Evolutionary conservation across 1,140 invertebrate genomes (phyloP).

Genomic region (Ceratitis capitata): DNA sequence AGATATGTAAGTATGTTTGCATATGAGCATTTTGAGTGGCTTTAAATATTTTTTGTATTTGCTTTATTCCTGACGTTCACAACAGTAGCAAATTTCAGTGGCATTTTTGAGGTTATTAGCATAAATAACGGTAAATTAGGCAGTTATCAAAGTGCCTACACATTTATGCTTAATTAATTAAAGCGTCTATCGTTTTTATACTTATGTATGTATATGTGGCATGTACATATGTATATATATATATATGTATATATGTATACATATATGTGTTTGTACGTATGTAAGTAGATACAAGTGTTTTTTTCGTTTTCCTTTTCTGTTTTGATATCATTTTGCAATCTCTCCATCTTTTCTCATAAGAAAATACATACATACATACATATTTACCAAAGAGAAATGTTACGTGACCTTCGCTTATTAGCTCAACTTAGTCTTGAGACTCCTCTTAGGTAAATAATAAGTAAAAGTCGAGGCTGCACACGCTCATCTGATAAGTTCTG

Average conservation of each 20-base stretch:
- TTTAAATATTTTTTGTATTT: too few relatives aligned
- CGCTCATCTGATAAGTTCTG: neutral
- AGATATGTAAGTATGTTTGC: neutral
- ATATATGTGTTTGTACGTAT: neutral
- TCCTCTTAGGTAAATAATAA: neutral
- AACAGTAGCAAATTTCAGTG: constrained; percentile 24
- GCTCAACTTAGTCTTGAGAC: neutral
- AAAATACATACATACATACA: neutral
- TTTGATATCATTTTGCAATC: neutral
- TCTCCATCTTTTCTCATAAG: neutral
- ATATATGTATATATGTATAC: neutral
- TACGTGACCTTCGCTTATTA: neutral
- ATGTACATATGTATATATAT: neutral
- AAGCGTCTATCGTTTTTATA: neutral
- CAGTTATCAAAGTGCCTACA: neutral
- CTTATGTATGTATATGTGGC: neutral
- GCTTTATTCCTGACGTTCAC: neutral
- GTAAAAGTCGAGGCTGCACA: neutral
- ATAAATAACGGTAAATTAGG: constrained; percentile 10
- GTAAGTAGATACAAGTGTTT: neutral
- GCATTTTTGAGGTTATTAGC: constrained; percentile 7
- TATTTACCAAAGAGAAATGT: constrained; percentile 17
- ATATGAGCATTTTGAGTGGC: neutral
- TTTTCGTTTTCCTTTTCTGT: neutral
- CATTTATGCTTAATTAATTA: too few relatives aligned